phyloP scores from a whole-genome alignment of 2,113 vertebrate species.

The Hirundichthys speculiger region DNA sequence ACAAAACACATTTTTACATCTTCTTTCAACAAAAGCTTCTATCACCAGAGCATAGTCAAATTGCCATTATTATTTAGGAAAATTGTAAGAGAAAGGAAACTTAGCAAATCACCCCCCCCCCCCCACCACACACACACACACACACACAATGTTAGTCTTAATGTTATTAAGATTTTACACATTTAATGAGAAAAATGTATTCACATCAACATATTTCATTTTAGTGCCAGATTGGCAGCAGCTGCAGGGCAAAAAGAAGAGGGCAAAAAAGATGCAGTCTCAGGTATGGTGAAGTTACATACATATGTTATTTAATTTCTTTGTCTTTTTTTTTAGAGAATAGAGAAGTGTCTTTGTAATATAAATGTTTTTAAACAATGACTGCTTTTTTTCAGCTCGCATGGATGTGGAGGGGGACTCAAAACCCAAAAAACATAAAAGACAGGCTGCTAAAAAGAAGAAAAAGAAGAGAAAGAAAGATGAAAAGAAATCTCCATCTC shows the following conservation, averaged over 20 bases:
- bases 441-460: conserved; percentile 80
- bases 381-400: conserved; percentile 39
- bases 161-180: not conserved
- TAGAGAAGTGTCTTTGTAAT: not conserved
- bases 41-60: too few relatives aligned
- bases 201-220: conserved; percentile 3
- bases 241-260: conserved; percentile 68
- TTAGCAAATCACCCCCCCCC: too few relatives aligned
- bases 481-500: conserved; percentile 82
- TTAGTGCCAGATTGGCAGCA: conserved; percentile 70
- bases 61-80: too few relatives aligned
- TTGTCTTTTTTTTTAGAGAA: too few relatives aligned
- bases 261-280: conserved; percentile 59
- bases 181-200: not conserved
- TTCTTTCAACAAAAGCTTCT: too few relatives aligned
- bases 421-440: conserved; percentile 82
- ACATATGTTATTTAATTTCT: not conserved
- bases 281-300: conserved; percentile 54
- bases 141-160: too few relatives aligned
- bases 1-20: too few relatives aligned
- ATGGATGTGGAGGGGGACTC: conserved; percentile 64
- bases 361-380: too few relatives aligned
- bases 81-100: too few relatives aligned
- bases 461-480: conserved; percentile 82
- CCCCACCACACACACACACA: too few relatives aligned